Percentiles rank a stretch among this genome's conserved stretches.
Conservation (phyloP, 2,113 vertebrate species). For the Vulpes vulpes region DNA sequence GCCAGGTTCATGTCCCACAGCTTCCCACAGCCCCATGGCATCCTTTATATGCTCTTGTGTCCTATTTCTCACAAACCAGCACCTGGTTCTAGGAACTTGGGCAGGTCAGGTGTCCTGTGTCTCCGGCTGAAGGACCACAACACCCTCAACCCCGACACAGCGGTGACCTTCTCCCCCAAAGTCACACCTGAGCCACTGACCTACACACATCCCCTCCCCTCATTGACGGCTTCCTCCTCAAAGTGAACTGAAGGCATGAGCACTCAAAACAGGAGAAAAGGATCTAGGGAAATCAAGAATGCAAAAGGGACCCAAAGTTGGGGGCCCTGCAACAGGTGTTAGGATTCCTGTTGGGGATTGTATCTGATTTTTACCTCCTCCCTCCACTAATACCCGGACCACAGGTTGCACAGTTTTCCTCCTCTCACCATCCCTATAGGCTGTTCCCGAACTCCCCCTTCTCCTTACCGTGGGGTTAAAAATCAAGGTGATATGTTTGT, state of each 20-base stretch:
- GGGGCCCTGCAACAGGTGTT: background rate
- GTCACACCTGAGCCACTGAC: background rate
- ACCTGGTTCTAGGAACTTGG: background rate
- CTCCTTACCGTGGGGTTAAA: slow-evolving; percentile 95
- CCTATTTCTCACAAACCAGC: background rate
- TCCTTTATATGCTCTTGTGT: background rate
- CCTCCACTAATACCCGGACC: background rate
- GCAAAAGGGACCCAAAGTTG: background rate
- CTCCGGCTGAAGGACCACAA: background rate
- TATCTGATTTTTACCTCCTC: too few relatives aligned
- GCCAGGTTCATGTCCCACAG: background rate
- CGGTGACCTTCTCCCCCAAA: background rate
- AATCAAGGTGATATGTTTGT: slow-evolving; percentile 95
- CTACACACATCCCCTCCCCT: background rate
- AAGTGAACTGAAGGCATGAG: background rate
- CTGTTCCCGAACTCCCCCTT: too few relatives aligned
- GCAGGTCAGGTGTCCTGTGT: accelerated
- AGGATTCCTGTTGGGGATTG: too few relatives aligned
- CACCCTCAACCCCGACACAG: accelerated
- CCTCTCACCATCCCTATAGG: background rate
- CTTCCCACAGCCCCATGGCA: background rate
- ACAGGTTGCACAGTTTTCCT: accelerated
- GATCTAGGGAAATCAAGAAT: background rate
- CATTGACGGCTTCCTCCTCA: background rate
- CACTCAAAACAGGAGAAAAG: background rate